Base-by-base conservation (phyloP, 2,888 invertebrate species). In the Zeuzera pyrina region DNA sequence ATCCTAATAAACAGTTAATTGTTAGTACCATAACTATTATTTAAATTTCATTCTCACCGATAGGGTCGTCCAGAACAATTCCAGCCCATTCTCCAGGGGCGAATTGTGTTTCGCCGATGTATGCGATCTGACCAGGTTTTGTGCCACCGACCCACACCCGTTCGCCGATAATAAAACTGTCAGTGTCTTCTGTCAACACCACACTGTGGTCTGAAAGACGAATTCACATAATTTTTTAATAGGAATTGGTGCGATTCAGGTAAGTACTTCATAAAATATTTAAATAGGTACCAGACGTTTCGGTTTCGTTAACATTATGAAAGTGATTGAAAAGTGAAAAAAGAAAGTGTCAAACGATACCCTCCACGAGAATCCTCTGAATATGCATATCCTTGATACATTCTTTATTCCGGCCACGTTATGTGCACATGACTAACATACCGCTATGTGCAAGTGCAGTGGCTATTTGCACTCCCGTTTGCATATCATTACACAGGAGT, bases 31-130 rank as follows among this genome's bases (percentile, higher is more conserved):
- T 8, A 19, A 19, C 8, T 19, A 6, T 5, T 19, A 19, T 8
- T 19, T 19, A 19, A 19, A 19, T 6, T 19, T 8, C 10, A 24
- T 35, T 45, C 83, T 81, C 85, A 92, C 98, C 98, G 56, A 94
- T 91, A 23, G 96, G 90, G 49, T 97, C 95, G 71, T 98, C 98
- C 47, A 99, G 88, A 39, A 96, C 98, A 38, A 99, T 91, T 30
- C 98, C 98, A 29, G 97, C 98, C 98, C 98, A 99, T 45, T 98
- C 95, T 38, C 98, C 98, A 12, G 96, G 95, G 10, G 97, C 98
- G 81, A 98, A 98, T 69, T 97, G 94, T 31, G 97, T 96, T 61
- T 95, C 95, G 15, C 98, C 96, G 34, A 97, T 91, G 71, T 93
- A 98, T 23, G 96, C 94, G 49, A 98, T 94, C 60, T 91, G 90